Conservation (phyloP, 2,797 vertebrate genomes). For the Lutjanus campechanus region DNA sequence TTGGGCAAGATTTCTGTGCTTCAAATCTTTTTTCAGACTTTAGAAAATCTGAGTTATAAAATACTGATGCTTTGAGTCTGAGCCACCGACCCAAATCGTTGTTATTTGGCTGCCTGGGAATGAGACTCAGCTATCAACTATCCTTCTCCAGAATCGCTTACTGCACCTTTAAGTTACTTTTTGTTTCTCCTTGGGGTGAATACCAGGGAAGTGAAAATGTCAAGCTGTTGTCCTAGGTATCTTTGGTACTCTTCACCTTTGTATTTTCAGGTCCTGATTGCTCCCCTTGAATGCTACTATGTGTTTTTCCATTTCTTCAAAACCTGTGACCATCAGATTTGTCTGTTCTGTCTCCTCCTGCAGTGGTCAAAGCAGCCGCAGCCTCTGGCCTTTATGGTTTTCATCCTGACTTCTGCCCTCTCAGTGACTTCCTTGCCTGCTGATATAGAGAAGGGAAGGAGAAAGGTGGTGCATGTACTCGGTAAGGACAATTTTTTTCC, state of each 20-base stretch:
- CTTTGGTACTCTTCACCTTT: not conserved
- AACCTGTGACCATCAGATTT: not conserved
- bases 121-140: too few species aligned
- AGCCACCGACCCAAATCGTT: too few species aligned
- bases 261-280: not conserved
- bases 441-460: conserved; percentile 85
- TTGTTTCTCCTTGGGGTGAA: not conserved
- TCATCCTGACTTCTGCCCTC: conserved; percentile 71
- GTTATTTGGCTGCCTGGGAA: not conserved
- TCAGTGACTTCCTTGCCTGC: conserved; percentile 61
- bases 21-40: too few species aligned
- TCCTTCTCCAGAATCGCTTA: too few species aligned
- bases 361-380: conserved; percentile 61
- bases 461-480: conserved; percentile 93
- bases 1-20: too few species aligned
- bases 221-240: not conserved
- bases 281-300: not conserved
- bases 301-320: not conserved
- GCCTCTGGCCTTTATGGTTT: conserved; percentile 54
- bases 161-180: not conserved
- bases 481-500: conserved; percentile 81
- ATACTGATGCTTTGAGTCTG: too few species aligned
- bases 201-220: not conserved
- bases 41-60: too few species aligned
- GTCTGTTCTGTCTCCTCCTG: conserved; percentile 46